Evolutionary conservation across 35 echinoderm and acorn worm species (phyloP).

Genomic region (Holothuria glaberrima): DNA sequence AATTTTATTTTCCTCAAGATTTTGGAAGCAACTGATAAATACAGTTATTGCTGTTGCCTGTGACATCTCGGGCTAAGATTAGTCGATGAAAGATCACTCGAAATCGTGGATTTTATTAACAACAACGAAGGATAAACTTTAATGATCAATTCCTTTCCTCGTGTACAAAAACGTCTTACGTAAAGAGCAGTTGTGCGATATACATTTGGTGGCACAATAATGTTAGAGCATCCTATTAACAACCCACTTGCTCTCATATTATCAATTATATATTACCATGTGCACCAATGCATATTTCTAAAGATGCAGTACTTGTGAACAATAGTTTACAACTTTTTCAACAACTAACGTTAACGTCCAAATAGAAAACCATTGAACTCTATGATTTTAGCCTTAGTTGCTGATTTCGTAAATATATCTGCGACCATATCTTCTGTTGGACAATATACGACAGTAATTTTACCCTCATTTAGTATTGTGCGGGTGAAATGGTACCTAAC

Average conservation of each 20-base stretch:
- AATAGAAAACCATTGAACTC: conserved; percentile 31
- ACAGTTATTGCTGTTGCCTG: no score
- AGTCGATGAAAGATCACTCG: not conserved
- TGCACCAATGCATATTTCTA: not conserved
- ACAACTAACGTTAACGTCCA: not conserved
- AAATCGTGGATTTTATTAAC: conserved; percentile 22
- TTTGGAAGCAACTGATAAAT: no score
- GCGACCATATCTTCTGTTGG: conserved; percentile 54
- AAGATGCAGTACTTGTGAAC: not conserved
- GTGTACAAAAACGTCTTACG: conserved; percentile 8
- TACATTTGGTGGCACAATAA: conserved; percentile 16
- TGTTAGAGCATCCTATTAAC: conserved; percentile 16
- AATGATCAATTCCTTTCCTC: not conserved
- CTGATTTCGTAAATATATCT: conserved; percentile 15
- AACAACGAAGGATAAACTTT: conserved; percentile 27
- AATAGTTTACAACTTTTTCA: not conserved
- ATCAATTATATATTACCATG: conserved; percentile 4
- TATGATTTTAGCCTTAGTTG: conserved; percentile 22
- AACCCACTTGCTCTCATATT: not conserved
- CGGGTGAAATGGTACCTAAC: conserved; percentile 43
- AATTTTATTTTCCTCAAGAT: no score
- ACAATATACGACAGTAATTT: conserved; percentile 31
- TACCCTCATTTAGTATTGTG: conserved; percentile 3
- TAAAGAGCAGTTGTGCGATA: conserved; percentile 26
- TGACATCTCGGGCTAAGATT: conserved; percentile 8